Base-by-base conservation (phyloP, 2,888 invertebrate species). In the Pimpla rufipes region DNA sequence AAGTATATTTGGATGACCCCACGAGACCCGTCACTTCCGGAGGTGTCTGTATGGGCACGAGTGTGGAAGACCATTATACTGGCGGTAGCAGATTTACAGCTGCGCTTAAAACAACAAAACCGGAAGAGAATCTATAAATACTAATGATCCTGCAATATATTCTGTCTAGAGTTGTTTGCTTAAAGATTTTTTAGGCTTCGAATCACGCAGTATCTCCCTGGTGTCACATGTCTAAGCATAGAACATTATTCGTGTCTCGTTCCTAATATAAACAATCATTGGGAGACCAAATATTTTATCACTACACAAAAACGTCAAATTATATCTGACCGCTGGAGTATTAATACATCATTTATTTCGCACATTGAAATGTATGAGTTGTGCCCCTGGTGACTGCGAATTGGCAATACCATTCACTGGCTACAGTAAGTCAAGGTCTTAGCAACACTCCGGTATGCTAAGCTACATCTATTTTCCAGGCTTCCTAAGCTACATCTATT, bases 71-170 rank as follows among this genome's bases (percentile, higher is more conserved):
- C 57, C 2, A 47, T 59, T 45, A 10, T 70, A 35, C 55, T 23
- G 6, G n/a, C 4, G 59, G 35, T 29, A 70, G 55, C 47, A 21
- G 73, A 73, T 62, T 59, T 59, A 73, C 16, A 62, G 47, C 62
- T 62, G 18, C 11, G 10, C 47, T 47, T 35, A 23, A 62, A n/a
- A 73, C 35, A 70, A 45, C 42, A 29, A 29, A 47, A 18, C 16
- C 7, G 6, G 18, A 6, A 62, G 50, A 10, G 62, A 18, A 13
- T 45, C 66, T 66, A 66, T 66, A 66, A 66, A 66, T 66, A 66
- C 66, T 21, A 29, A 62, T 59, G 45, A 35, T 47, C n/a, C 10
- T n/a, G 11, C 23, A 47, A 59, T 71, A 40, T 21, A 42, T 42
- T 57, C 23, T 21, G 23, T 16, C 55, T 21, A 7, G 23, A 29